These are phyloP conservation scores for Tetragnatha montana DNA, from an alignment of 2,888 invertebrate species.

Conservation along the genomic window DNA sequence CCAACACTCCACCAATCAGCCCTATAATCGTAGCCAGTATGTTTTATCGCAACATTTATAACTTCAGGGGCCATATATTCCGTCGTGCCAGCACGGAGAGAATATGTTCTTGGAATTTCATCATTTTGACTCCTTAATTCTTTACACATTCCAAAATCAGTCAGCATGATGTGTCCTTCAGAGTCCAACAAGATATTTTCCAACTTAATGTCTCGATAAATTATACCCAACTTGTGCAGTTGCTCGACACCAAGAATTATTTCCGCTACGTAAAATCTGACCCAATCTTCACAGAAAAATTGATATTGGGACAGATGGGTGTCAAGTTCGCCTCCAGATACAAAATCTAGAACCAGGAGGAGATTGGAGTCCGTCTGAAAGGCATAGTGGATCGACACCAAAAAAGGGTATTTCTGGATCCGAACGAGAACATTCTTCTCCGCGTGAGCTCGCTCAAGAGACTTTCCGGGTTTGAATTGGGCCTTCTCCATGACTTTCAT, in stretches of 20 bases:
- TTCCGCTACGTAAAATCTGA: slow-evolving; percentile 95
- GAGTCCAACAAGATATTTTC: slow-evolving; percentile 97
- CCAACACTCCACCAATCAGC: slow-evolving; percentile 99
- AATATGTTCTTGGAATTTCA: slow-evolving; percentile 90
- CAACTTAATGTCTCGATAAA: slow-evolving; percentile 97
- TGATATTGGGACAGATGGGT: slow-evolving; percentile 96
- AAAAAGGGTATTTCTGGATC: slow-evolving; percentile 94
- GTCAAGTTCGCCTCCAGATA: slow-evolving; percentile 97
- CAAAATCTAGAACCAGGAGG: slow-evolving; percentile 97
- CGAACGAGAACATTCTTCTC: slow-evolving; percentile 97
- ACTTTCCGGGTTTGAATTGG: slow-evolving; percentile 95
- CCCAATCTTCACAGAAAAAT: slow-evolving; percentile 91
- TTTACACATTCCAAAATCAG: slow-evolving; percentile 98
- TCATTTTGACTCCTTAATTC: slow-evolving; percentile 85
- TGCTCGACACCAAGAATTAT: slow-evolving; percentile 96
- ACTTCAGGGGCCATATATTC: slow-evolving; percentile 98
- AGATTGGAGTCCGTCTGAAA: slow-evolving; percentile 98
- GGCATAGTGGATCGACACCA: slow-evolving; percentile 97
- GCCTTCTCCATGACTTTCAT: slow-evolving; percentile 99
- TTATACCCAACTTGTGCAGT: slow-evolving; percentile 96
- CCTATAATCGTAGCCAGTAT: slow-evolving; percentile 94
- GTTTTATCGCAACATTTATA: slow-evolving; percentile 85
- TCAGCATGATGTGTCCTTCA: slow-evolving; percentile 95
- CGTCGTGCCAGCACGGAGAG: slow-evolving; percentile 98
- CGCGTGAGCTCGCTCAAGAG: slow-evolving; percentile 96